Evolutionary conservation across 2,888 invertebrate species (phyloP), one percentile per base, ranked within the genome.

Genomic region (Melanargia galathea): DNA sequence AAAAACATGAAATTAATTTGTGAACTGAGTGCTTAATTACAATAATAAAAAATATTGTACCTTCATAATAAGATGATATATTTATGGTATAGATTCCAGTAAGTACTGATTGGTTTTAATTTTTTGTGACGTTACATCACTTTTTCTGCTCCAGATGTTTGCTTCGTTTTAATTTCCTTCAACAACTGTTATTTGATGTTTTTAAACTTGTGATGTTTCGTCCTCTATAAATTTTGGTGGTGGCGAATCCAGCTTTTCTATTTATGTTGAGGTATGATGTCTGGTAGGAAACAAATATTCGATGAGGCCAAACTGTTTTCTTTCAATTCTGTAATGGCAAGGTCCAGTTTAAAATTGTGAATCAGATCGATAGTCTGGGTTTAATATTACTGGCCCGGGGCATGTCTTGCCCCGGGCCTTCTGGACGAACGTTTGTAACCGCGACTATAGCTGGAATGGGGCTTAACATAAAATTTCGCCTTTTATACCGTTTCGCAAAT

Each of bases 401-500:
- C 45, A 57, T 5, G 11, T 3, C 4, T 33, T 45, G 30, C 57
- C 65, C 62, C 55, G 54, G 55, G 45, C 58, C 62, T 24, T 54
- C 13, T 26, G 18, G 10, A 26, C 45, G 26, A 30, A 20, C 26
- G 24, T 16, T 56, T 30, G 22, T 43, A 3, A 52, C 24, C 40
- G 49, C 22, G 20, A 24, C 16, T 35, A 22, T 43, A 35, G 55
- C 24, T 60, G 22, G 52, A 67, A 54, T 67, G 64, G 43, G 10
- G 11, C 26, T 51, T 48, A 24, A 26, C 26, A 35, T 16, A 45
- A 48, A 64, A 46, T 38, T 40, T 20, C 8, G 24, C 56, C 56
- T 62, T 67, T 65, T 67, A 67, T 67, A 67, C 62, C 43, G 49
- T 65, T 51, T 43, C 16, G 33, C 24, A 52, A 55, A 48, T 58